Percentiles rank a stretch among this genome's conserved stretches.
These are phyloP conservation scores for Gasterosteus nipponicus DNA, from an alignment of 2,113 vertebrate species.

Conservation along the genomic window DNA sequence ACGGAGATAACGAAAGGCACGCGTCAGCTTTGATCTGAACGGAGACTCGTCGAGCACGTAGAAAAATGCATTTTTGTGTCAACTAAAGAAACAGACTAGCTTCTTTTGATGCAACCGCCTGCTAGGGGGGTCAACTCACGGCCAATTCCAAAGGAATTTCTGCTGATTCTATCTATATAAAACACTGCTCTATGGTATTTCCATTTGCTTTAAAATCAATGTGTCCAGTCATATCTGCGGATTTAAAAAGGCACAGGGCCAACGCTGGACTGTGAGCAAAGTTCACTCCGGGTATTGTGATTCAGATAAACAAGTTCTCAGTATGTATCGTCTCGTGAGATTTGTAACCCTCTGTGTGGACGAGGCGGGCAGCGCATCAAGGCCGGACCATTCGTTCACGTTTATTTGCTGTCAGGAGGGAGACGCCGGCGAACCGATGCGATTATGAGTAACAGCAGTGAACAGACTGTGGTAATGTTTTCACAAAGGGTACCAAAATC, in stretches of 20 bases:
- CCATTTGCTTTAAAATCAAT: slow-evolving; percentile 2
- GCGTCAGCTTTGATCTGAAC: neutral
- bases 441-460: slow-evolving; percentile 4
- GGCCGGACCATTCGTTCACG: slow-evolving; percentile 11
- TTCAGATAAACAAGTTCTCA: neutral
- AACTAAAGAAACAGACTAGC: neutral
- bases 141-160: neutral
- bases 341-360: slow-evolving; percentile 10
- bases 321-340: neutral
- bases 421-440: neutral
- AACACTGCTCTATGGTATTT: neutral
- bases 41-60: neutral
- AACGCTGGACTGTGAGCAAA: neutral
- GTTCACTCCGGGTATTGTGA: neutral
- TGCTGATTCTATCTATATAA: neutral
- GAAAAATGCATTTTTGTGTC: neutral
- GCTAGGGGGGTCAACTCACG: neutral
- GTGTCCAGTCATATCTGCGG: neutral
- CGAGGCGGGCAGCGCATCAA: neutral
- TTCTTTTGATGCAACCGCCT: neutral
- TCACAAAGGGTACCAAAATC: neutral
- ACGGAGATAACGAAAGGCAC: neutral
- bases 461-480: slow-evolving; percentile 5
- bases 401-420: neutral
- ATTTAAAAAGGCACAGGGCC: neutral